Conservation (phyloP, 1,140 invertebrate genomes). For the Caenorhabditis latens region DNA sequence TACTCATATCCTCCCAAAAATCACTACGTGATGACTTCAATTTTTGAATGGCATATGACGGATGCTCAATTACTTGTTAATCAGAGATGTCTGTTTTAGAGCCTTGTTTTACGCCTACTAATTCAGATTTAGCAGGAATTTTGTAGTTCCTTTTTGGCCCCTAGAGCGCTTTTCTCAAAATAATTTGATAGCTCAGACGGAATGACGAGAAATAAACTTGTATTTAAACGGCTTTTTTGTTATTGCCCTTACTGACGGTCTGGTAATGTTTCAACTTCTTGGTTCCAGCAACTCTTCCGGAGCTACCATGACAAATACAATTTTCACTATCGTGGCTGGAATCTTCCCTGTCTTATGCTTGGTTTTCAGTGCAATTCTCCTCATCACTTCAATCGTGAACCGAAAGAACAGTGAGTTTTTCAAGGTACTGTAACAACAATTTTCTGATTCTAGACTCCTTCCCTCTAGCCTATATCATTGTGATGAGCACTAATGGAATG, state of each 20-base stretch:
- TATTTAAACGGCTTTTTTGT: no score
- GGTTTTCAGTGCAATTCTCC: neutral
- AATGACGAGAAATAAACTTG: no score
- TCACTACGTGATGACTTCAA: neutral
- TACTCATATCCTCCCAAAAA: no score
- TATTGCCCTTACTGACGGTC: no score
- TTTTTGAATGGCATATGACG: neutral
- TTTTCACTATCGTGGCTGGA: neutral
- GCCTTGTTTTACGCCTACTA: no score
- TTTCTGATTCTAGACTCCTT: neutral
- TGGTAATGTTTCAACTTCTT: no score
- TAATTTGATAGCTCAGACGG: no score
- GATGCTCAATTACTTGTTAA: neutral
- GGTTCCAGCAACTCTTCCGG: no score
- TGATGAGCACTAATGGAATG: neutral
- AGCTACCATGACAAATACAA: neutral
- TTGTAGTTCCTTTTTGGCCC: no score
- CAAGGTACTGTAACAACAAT: neutral
- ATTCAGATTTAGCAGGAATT: no score
- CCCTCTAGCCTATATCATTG: neutral
- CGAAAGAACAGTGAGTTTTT: neutral
- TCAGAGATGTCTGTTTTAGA: neutral
- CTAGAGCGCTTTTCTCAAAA: no score
- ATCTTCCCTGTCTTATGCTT: neutral
- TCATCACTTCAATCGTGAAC: neutral